Evolutionary conservation across 2,113 vertebrate genomes (phyloP), one percentile per base, ranked within the genome.

Genomic region (Camarhynchus parvulus): DNA sequence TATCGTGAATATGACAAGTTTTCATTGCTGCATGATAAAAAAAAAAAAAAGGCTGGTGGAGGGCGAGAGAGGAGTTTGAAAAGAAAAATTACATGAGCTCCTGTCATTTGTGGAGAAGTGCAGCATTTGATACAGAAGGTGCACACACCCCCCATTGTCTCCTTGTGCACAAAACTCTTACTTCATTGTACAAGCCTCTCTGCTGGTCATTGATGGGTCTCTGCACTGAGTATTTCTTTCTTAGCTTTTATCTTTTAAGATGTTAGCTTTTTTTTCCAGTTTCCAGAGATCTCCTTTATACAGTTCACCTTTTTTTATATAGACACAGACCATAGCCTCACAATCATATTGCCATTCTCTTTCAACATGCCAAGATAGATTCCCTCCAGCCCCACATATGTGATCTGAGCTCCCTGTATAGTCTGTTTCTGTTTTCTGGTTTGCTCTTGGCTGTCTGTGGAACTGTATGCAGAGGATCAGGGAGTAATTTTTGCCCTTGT

Each of bases 1-100:
- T 84, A 5, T 90, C 18, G 27, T 68, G 44, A 73, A 31, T 30
- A 64, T 3, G 24, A 37, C 33, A 15, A 11, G 8, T 47, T 69
- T 82, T 46, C 28, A 56, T 77, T 59, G 8, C 24, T 73, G 28
- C 15, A 16, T 76, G 35, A 22, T 42, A 30, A 31, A n/a, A 56
- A 55, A 30, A 9, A 30, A 31, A 33, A n/a, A 31, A 8, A n/a
- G 5, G 6, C 0, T 0, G 12, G 11, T 16, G 44, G 21, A 52
- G 4, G 1, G 3, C 6, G 15, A 28, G 13, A 25, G 17, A 58
- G 11, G 37, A 8, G 28, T 11, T 5, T 19, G 24, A 61, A 23
- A n/a, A 37, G 25, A 13, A 6, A 56, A 35, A 20, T 90, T 67
- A 13, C 18, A 12, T 20, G 47, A 84, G 4, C 39, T 35, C 12